These are phyloP conservation scores for Melangyna quadrimaculata DNA, from an alignment of 2,888 invertebrate species.

Conservation along the genomic window DNA sequence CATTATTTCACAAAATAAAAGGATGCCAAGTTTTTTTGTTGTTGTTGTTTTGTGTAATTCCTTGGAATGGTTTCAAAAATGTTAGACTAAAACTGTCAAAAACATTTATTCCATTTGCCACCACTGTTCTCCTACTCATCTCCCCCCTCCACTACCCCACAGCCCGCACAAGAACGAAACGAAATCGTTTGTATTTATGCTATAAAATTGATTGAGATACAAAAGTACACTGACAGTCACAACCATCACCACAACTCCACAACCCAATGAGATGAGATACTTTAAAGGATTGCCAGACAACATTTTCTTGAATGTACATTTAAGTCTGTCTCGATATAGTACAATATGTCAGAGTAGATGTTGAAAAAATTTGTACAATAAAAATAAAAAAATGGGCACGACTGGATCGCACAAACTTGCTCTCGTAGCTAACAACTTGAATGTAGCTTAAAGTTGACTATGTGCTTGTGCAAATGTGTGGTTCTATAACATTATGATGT, in stretches of 20 bases:
- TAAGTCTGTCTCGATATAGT: not conserved
- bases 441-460: too few relatives aligned
- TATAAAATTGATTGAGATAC: constrained; percentile 44
- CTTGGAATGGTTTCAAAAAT: constrained; percentile 3
- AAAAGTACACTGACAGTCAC: constrained; percentile 19
- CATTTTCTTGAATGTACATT: not conserved
- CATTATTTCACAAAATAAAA: not conserved
- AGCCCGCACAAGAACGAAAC: not conserved
- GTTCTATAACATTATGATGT: too few relatives aligned
- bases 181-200: constrained; percentile 6
- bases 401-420: too few relatives aligned
- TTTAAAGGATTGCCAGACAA: not conserved
- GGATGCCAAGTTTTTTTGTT: not conserved
- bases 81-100: constrained; percentile 13
- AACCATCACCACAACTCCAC: not conserved
- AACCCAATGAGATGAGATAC: not conserved
- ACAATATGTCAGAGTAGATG: not conserved
- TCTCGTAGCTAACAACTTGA: too few relatives aligned
- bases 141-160: too few relatives aligned
- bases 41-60: not conserved
- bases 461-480: too few relatives aligned
- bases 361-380: too few relatives aligned
- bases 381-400: too few relatives aligned
- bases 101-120: not conserved
- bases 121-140: too few relatives aligned